Evolutionary conservation across 2,888 invertebrate species (phyloP).

Genomic region (Artemia sinica): DNA sequence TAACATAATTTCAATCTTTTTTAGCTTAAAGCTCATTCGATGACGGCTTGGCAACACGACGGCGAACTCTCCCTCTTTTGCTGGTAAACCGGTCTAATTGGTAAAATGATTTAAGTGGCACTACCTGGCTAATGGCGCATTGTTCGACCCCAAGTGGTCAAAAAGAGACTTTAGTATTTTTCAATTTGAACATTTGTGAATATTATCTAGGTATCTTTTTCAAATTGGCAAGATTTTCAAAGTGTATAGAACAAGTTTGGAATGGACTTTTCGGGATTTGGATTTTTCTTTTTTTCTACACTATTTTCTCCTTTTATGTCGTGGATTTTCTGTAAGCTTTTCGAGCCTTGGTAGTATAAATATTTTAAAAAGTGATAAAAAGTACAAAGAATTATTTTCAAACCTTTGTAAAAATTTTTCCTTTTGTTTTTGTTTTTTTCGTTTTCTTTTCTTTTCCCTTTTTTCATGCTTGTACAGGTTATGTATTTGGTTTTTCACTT

Average conservation of each 20-base stretch:
- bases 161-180: no score
- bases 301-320: neutral
- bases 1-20: neutral
- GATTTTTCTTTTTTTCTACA: neutral
- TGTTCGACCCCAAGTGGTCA: no score
- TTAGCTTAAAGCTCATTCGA: conserved; percentile 56
- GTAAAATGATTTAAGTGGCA: no score
- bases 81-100: conserved; percentile 42
- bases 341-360: conserved; percentile 2
- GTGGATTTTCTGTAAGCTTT: neutral
- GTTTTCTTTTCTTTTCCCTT: neutral
- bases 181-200: no score
- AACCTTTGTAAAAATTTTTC: neutral
- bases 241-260: no score
- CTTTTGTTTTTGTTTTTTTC: neutral
- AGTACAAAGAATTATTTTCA: conserved; percentile 4
- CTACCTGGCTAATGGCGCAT: no score
- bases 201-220: no score
- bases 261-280: neutral
- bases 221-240: no score
- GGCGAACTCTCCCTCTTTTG: conserved; percentile 56
- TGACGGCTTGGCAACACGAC: conserved; percentile 55
- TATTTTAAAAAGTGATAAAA: conserved; percentile 13
- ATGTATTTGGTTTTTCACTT: neutral
- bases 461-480: neutral